A percentile compares a stretch with the other conserved stretches of the same genome.
phyloP scores from a whole-genome alignment of 2,113 vertebrate species.

The Microcebus ravelobensis region DNA sequence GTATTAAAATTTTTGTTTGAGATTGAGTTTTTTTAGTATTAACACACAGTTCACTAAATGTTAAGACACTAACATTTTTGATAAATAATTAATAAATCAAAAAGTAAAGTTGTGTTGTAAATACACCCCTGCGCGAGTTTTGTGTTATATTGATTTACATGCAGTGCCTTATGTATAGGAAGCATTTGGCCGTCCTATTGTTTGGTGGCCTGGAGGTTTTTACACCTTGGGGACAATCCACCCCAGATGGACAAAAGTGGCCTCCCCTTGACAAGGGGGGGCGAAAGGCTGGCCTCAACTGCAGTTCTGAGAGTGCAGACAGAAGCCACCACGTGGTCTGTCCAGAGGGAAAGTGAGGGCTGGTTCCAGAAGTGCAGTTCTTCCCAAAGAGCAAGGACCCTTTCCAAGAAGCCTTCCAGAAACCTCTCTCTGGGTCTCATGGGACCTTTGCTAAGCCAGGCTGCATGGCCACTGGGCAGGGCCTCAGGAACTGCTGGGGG shows the following conservation, averaged over 20 bases:
- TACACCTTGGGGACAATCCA: background rate
- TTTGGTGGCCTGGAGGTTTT: background rate
- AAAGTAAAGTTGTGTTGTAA: background rate
- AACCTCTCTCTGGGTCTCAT: background rate
- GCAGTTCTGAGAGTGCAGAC: background rate
- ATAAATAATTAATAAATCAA: background rate
- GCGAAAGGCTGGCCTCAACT: background rate
- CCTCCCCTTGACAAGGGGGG: background rate
- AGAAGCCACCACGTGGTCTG: background rate
- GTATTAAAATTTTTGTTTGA: background rate
- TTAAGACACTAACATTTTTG: background rate
- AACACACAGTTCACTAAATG: background rate
- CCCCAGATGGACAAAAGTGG: too few species aligned
- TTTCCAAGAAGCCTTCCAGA: background rate
- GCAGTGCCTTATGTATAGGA: background rate
- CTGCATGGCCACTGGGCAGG: background rate
- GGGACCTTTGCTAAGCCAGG: background rate
- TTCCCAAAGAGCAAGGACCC: background rate
- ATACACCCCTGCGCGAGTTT: background rate
- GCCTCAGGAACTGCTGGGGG: background rate
- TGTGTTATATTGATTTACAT: background rate
- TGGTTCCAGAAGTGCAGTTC: background rate
- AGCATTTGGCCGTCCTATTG: rapidly evolving
- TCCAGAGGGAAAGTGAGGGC: background rate
- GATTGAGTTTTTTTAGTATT: background rate